Evolutionary conservation across 2,888 invertebrate species (phyloP).

Genomic region (Sepiola atlantica): DNA sequence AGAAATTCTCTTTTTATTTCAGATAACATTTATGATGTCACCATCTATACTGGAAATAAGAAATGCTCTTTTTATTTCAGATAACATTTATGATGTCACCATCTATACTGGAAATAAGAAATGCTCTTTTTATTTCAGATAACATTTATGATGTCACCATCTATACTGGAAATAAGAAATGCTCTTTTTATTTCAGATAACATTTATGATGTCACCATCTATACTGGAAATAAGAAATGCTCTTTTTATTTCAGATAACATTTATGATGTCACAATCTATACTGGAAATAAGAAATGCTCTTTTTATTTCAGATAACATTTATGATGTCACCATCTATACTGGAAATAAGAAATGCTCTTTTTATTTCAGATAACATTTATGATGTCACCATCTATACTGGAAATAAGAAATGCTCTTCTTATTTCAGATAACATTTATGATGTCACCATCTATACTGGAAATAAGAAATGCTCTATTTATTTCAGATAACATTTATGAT

Average conservation of each 20-base stretch:
- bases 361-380: slow-evolving; percentile 68
- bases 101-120: slow-evolving; percentile 73
- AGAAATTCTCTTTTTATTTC: too few relatives aligned
- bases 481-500: slow-evolving; percentile 71
- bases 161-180: slow-evolving; percentile 73
- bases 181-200: slow-evolving; percentile 64
- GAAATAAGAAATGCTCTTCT: too few relatives aligned
- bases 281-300: slow-evolving; percentile 74
- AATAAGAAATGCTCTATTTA: too few relatives aligned
- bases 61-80: slow-evolving; percentile 63
- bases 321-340: slow-evolving; percentile 74
- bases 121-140: slow-evolving; percentile 63
- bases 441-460: slow-evolving; percentile 73
- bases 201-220: slow-evolving; percentile 73
- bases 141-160: slow-evolving; percentile 73
- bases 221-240: slow-evolving; percentile 73
- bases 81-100: slow-evolving; percentile 71
- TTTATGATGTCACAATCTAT: slow-evolving; percentile 73
- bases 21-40: slow-evolving; percentile 73
- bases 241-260: slow-evolving; percentile 64
- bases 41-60: slow-evolving; percentile 73
- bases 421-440: slow-evolving; percentile 70
- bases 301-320: slow-evolving; percentile 64
- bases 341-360: too few relatives aligned
- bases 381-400: slow-evolving; percentile 73